phyloP scores from a whole-genome alignment of 2,113 vertebrate genomes.

The Chaetodon trifascialis region DNA sequence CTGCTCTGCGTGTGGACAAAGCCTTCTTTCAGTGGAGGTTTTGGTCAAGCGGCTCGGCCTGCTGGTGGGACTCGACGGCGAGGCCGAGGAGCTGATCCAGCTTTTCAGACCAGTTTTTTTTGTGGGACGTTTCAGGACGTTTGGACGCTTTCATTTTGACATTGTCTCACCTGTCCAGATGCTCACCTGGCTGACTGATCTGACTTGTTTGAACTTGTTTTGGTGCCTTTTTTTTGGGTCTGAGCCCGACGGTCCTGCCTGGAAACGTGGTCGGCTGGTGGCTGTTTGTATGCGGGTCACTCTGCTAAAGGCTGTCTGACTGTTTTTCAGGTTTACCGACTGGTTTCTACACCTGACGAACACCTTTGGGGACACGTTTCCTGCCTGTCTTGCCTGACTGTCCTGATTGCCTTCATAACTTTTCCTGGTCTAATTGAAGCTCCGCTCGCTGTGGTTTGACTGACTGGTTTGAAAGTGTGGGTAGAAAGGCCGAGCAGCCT shows the following conservation, averaged over 20 bases:
- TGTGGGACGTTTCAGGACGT: neutral
- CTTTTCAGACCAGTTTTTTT: neutral
- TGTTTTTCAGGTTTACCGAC: neutral
- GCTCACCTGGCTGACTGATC: neutral
- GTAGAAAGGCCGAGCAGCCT: too few relatives aligned
- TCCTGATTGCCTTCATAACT: neutral
- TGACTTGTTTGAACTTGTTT: too few relatives aligned
- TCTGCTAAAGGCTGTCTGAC: neutral
- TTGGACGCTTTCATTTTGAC: neutral
- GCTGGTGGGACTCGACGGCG: constrained; percentile 48
- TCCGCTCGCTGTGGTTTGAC: neutral
- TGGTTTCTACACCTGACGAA: neutral
- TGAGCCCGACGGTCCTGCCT: too few relatives aligned
- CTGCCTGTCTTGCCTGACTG: too few relatives aligned
- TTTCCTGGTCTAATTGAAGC: too few relatives aligned
- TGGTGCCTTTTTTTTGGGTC: neutral
- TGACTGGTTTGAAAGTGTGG: neutral
- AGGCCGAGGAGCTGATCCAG: constrained; percentile 39
- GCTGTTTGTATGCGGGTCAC: too few relatives aligned
- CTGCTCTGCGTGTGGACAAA: constrained; percentile 55
- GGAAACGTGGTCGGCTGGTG: too few relatives aligned
- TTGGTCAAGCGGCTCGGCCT: constrained; percentile 61
- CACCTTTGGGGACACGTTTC: too few relatives aligned
- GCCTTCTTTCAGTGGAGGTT: constrained; percentile 65
- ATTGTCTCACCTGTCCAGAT: neutral